A percentile compares a stretch with the other conserved stretches of the same genome.
phyloP scores from a whole-genome alignment of 2,888 invertebrate genomes.

The Eristalinus aeneus region DNA sequence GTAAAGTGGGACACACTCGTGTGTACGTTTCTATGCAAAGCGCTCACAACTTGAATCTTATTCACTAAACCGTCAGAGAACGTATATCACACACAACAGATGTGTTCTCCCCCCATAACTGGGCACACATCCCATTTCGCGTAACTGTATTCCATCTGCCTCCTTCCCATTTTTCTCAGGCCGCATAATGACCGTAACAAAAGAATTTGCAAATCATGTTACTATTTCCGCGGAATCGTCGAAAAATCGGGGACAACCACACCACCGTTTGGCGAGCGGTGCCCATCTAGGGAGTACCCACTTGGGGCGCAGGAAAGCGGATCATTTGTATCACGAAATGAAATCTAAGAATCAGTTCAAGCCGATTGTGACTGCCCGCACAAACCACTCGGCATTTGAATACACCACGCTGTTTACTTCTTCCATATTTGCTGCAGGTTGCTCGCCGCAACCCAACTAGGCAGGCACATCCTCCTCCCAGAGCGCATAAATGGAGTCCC shows the following conservation, averaged over 20 bases:
- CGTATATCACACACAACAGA: not conserved
- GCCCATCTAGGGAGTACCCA: slow-evolving; percentile 57
- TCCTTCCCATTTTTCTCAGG: not conserved
- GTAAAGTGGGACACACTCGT: not conserved
- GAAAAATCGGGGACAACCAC: slow-evolving; percentile 52
- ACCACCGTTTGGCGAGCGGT: slow-evolving; percentile 29
- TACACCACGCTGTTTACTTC: slow-evolving; percentile 35
- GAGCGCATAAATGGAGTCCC: slow-evolving; percentile 35
- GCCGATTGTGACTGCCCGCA: slow-evolving; percentile 35
- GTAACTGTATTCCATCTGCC: not conserved
- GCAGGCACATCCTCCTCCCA: slow-evolving; percentile 28
- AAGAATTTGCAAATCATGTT: slow-evolving; percentile 62
- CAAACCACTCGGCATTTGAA: slow-evolving; percentile 49
- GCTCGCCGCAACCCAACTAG: not conserved
- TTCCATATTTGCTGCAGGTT: slow-evolving; percentile 59
- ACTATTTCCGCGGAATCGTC: slow-evolving; percentile 24
- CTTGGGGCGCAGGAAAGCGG: slow-evolving; percentile 52
- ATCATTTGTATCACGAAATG: slow-evolving; percentile 70
- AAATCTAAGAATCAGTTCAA: slow-evolving; percentile 66
- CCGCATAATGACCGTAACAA: slow-evolving; percentile 62
- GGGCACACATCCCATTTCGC: not conserved
- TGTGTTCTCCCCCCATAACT: not conserved
- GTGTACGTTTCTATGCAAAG: not conserved
- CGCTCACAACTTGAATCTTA: not conserved
- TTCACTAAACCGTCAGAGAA: not conserved